phyloP scores from a whole-genome alignment of 1,140 invertebrate species.

The Octopus bimaculoides region DNA sequence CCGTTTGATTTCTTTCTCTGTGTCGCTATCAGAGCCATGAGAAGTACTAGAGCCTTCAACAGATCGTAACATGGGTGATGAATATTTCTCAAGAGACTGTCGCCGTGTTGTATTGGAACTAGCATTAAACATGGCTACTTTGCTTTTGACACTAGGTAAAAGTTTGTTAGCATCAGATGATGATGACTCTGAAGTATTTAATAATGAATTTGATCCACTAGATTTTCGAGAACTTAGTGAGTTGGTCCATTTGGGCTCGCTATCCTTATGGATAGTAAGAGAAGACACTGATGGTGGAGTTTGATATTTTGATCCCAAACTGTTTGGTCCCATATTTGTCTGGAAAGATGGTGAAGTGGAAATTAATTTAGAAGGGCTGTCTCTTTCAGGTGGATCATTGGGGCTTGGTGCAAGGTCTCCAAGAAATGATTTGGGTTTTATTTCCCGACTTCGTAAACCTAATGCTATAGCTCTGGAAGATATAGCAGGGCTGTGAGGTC shows the following conservation, averaged over 20 bases:
- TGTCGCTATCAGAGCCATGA: conserved; percentile 23
- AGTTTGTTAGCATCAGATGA: conserved; percentile 13
- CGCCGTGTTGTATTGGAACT: conserved; percentile 16
- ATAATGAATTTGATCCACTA: not conserved
- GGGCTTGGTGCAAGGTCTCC: conserved; percentile 34
- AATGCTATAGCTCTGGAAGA: conserved; percentile 33
- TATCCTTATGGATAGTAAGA: not conserved
- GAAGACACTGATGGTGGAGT: too few species aligned
- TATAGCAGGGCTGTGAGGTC: conserved; percentile 25
- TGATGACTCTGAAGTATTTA: not conserved
- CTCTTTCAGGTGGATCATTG: conserved; percentile 39
- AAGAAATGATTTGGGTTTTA: conserved; percentile 23
- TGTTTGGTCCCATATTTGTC: not conserved
- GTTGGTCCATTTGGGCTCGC: not conserved
- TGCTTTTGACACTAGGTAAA: conserved; percentile 16
- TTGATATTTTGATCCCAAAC: not conserved
- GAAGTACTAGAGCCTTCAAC: conserved; percentile 25
- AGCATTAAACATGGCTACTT: conserved; percentile 18
- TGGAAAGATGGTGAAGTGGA: not conserved
- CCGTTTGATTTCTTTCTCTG: conserved; percentile 5
- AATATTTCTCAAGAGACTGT: conserved; percentile 17
- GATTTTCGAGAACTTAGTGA: not conserved
- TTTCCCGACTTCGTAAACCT: conserved; percentile 28
- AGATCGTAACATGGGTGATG: conserved; percentile 9
- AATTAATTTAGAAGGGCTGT: conserved; percentile 21